Evolutionary conservation across 2,797 vertebrate species (phyloP), one percentile per base, ranked within the genome.

Genomic region (Hemitrygon akajei): DNA sequence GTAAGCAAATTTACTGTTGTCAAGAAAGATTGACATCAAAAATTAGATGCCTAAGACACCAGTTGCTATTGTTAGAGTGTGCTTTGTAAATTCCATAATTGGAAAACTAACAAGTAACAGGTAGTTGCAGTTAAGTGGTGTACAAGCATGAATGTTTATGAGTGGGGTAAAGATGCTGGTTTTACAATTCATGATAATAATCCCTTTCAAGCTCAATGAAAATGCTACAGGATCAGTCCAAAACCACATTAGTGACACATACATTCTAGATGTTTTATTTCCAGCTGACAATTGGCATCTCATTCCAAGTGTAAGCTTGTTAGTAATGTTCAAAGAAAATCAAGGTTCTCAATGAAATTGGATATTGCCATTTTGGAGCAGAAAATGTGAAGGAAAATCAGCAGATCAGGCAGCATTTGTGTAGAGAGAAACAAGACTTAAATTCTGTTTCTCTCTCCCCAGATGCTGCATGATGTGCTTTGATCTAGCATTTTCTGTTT

Each of bases 111-210:
- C 71, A n/a, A 76, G 91, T 10, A 93, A 76, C 40, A 75, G 66
- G 73, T 14, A 93, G 71, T 69, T 69, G 16, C 37, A 30, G 40
- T 76, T 75, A 93, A 93, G 47, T 56, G 47, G 91, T 73, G 73
- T 89, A 89, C 63, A 89, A 86, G 30, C 71, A 30, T 93, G 25
- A 93, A 75, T 40, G 27, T 76, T 93, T 76, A 76, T 10, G 73
- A 93, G 27, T 25, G 69, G 27, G 34, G 60, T 56, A 22, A 76
- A 40, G 40, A 76, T 76, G 71, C 25, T 93, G 25, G 71, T 73
- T 93, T 71, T 89, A 89, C 86, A 89, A 34, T 69, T 37, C 63
- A 89, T 89, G 60, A 89, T 89, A 89, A 37, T 89, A 40, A 89
- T 63, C 86, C n/a, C 63, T 89, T 66, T 93, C 25, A 93, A 93